phyloP scores from a whole-genome alignment of 1,140 invertebrate genomes.

The Choristoneura fumiferana region DNA sequence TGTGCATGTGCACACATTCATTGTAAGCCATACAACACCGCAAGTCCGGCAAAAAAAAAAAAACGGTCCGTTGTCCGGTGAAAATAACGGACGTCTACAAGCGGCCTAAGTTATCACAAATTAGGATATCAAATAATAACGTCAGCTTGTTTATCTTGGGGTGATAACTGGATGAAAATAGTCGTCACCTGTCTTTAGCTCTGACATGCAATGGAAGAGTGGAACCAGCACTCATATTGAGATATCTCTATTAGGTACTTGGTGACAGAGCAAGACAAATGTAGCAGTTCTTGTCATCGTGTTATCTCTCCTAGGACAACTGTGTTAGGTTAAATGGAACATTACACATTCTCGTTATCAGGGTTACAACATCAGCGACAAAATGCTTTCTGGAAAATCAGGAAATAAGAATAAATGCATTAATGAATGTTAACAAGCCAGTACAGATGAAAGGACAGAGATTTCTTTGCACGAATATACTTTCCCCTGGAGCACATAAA shows the following conservation, averaged over 20 bases:
- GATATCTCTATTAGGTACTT: too few species aligned
- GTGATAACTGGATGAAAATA: too few species aligned
- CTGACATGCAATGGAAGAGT: too few species aligned
- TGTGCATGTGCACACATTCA: too few species aligned
- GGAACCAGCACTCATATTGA: too few species aligned
- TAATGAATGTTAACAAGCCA: slow-evolving; percentile 61
- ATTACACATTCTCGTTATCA: slow-evolving; percentile 4
- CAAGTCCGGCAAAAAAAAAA: too few species aligned
- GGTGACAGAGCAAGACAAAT: too few species aligned
- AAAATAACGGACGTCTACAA: too few species aligned
- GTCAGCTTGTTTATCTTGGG: not conserved
- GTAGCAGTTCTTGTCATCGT: too few species aligned
- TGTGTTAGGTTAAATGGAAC: slow-evolving; percentile 7
- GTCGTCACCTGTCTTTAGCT: too few species aligned
- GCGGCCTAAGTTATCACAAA: slow-evolving; percentile 21
- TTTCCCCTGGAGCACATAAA: slow-evolving; percentile 34
- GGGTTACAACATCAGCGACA: slow-evolving; percentile 8
- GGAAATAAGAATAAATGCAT: slow-evolving; percentile 41
- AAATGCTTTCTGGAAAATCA: slow-evolving; percentile 9
- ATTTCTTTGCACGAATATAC: slow-evolving; percentile 26
- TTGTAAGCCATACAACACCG: too few species aligned
- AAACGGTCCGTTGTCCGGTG: too few species aligned
- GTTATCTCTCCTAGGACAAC: not conserved
- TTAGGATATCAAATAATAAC: slow-evolving; percentile 4
- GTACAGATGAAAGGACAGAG: slow-evolving; percentile 55